These are phyloP conservation scores for Neoascia interrupta DNA, from an alignment of 2,888 invertebrate genomes.

Conservation along the genomic window DNA sequence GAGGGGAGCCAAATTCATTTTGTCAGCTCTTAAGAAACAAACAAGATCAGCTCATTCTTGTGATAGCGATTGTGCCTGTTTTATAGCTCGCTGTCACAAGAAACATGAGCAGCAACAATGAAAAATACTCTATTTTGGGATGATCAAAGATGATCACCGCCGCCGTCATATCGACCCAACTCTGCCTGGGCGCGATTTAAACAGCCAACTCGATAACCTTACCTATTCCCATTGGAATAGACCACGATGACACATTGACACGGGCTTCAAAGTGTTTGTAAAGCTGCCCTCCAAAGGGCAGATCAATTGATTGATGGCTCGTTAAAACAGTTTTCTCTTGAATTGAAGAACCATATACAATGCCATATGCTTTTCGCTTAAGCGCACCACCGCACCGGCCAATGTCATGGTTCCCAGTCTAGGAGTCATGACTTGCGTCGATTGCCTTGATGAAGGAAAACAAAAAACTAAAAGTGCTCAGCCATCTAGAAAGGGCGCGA, in stretches of 20 bases:
- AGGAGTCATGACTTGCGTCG: background rate
- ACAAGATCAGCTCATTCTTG: slow-evolving; percentile 22
- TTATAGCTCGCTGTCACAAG: slow-evolving; percentile 59
- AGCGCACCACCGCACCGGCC: slow-evolving; percentile 1
- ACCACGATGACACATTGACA: slow-evolving; percentile 59
- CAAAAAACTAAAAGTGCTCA: slow-evolving; percentile 37
- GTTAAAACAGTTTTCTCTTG: slow-evolving; percentile 54
- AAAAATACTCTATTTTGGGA: slow-evolving; percentile 16
- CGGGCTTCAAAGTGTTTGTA: slow-evolving; percentile 26
- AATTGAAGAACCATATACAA: slow-evolving; percentile 44
- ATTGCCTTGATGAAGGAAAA: slow-evolving; percentile 7
- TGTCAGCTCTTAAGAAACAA: slow-evolving; percentile 29
- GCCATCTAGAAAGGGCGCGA: slow-evolving; percentile 53
- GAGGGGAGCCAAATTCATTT: slow-evolving; percentile 50
- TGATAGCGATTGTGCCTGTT: slow-evolving; percentile 50
- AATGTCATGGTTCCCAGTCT: slow-evolving; percentile 54
- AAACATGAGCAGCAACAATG: slow-evolving; percentile 49
- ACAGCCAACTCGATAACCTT: slow-evolving; percentile 22
- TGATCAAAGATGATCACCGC: slow-evolving; percentile 47
- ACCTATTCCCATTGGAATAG: background rate
- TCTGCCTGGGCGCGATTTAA: slow-evolving; percentile 12
- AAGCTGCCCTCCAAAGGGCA: slow-evolving; percentile 5
- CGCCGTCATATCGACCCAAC: slow-evolving; percentile 3
- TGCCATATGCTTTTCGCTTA: slow-evolving; percentile 44
- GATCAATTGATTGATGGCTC: slow-evolving; percentile 64